Evolutionary conservation across 2,888 invertebrate species (phyloP).

Genomic region (Seira ritae): DNA sequence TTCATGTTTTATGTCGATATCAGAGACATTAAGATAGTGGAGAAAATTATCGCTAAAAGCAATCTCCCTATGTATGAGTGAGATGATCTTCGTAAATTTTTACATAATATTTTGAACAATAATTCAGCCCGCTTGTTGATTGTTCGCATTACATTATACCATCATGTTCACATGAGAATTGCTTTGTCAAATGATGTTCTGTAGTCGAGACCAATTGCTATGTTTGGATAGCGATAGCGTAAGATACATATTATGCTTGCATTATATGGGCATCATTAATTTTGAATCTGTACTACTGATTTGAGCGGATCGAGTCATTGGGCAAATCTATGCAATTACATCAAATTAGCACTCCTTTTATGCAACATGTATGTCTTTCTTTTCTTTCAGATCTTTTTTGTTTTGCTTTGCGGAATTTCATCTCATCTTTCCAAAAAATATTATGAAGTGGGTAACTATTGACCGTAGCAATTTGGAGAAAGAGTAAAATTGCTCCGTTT

Average conservation of each 20-base stretch:
- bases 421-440: background rate
- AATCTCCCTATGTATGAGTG: slow-evolving; percentile 20
- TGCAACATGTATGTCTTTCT: background rate
- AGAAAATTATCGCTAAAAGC: slow-evolving; percentile 52
- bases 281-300: background rate
- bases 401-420: background rate
- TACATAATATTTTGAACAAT: background rate
- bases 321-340: slow-evolving; percentile 5
- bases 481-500: too few species aligned
- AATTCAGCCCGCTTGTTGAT: background rate
- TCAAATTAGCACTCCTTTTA: background rate
- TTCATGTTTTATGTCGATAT: background rate
- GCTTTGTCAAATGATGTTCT: too few species aligned
- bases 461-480: too few species aligned
- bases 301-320: too few species aligned
- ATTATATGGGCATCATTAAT: slow-evolving; percentile 38
- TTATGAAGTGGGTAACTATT: slow-evolving; percentile 5
- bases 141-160: slow-evolving; percentile 10
- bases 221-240: background rate
- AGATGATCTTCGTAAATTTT: background rate
- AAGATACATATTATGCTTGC: background rate
- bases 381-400: slow-evolving; percentile 6
- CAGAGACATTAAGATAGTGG: background rate
- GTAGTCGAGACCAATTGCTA: background rate
- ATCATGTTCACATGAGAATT: background rate